Evolutionary conservation across 2,113 vertebrate species (phyloP), one percentile per base, ranked within the genome.

Genomic region (Pagrus major): DNA sequence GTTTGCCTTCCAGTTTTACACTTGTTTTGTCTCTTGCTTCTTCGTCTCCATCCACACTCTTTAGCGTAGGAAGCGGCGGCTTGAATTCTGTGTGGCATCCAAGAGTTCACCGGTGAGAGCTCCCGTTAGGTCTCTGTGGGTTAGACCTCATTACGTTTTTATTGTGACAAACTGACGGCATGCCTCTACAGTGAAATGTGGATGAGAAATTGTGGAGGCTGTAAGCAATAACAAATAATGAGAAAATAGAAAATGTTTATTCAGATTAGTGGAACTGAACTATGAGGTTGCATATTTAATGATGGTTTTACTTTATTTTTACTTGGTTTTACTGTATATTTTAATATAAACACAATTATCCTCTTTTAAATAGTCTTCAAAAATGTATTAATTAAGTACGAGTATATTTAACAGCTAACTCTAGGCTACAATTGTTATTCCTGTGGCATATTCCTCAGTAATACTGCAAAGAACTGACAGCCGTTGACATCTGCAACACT

Each of bases 401-500:
- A 72, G 68, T n/a, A 47, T 14, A 71, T 67, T 54, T 10, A 44
- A 60, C 29, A 0, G 0, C 27, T 16, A 42, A 47, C 6, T 81
- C 6, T 15, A 52, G 29, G 60, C 39, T 35, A 7, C 27, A 54
- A 51, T 47, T 61, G 44, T 47, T 61, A 65, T 73, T 60, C 16
- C 1, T 12, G 25, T 39, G 42, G 31, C 23, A 16, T 59, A 41
- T 31, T 63, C 18, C 52, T 64, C 21, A 25, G 49, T 54, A 61
- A 56, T 15, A 29, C 49, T 56, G 54, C 74, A 65, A 51, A 46
- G 9, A 80, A 31, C 27, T 31, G 52, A 42, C 70, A 73, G 20
- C 68, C 72, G 51, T 51, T 67, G 11, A 68, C 55, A 68, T 29
- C 44, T 78, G 69, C 81, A 78, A 72, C 47, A 41, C 61, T 55